A percentile compares a stretch with the other conserved stretches of the same genome.
phyloP scores from a whole-genome alignment of 2,113 vertebrate species.

The Notothenia rossii region DNA sequence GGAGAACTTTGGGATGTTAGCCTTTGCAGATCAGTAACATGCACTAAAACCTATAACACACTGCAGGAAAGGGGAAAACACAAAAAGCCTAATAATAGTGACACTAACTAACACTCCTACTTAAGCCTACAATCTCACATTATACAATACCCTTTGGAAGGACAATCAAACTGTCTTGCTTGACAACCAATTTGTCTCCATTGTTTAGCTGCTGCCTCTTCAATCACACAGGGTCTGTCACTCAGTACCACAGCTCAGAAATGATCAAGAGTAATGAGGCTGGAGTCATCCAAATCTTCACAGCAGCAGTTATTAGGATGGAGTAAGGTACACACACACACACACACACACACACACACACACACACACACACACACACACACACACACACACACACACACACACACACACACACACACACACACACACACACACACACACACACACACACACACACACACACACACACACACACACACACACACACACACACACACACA shows the following conservation, averaged over 20 bases:
- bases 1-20: no score
- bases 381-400: no score
- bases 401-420: not conserved
- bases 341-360: not conserved
- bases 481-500: not conserved
- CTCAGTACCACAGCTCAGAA: slow-evolving; percentile 11
- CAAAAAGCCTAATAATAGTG: no score
- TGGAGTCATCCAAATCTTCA: slow-evolving; percentile 10
- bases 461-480: not conserved
- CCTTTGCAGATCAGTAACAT: no score
- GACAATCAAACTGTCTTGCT: slow-evolving; percentile 25
- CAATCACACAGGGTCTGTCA: slow-evolving; percentile 27
- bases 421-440: no score
- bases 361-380: not conserved
- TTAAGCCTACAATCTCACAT: slow-evolving; percentile 20
- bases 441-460: no score
- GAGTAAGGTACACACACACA: slow-evolving; percentile 12
- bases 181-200: slow-evolving; percentile 36
- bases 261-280: slow-evolving; percentile 11
- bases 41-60: no score
- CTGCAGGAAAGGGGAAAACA: no score
- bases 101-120: not conserved
- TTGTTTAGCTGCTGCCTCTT: slow-evolving; percentile 31
- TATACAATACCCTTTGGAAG: slow-evolving; percentile 14
- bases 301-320: slow-evolving; percentile 29